Evolutionary conservation across 2,113 vertebrate genomes (phyloP).

Genomic region (Sprattus sprattus): DNA sequence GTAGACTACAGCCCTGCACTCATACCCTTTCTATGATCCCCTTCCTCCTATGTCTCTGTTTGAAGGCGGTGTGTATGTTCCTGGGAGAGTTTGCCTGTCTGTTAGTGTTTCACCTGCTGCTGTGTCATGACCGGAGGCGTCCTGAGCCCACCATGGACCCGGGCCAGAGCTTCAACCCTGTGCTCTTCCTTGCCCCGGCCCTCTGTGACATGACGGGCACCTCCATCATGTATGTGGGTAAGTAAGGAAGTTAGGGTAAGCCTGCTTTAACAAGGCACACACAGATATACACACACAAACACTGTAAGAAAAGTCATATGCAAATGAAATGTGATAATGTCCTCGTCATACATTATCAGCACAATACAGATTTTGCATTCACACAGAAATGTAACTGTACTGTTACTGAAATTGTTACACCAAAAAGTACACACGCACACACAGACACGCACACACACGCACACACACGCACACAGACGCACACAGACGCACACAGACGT

Average conservation of each 20-base stretch:
- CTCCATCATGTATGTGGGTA: slow-evolving; percentile 94
- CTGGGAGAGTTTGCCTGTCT: slow-evolving; percentile 88
- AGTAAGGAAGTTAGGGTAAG: slow-evolving; percentile 56
- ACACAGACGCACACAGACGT: too few relatives aligned
- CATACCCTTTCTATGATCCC: too few relatives aligned
- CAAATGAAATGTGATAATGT: too few relatives aligned
- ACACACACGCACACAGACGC: too few relatives aligned
- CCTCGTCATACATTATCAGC: too few relatives aligned
- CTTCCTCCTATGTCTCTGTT: neutral
- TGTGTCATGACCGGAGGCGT: slow-evolving; percentile 67
- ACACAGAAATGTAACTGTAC: too few relatives aligned
- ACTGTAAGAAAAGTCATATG: neutral
- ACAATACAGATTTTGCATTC: too few relatives aligned
- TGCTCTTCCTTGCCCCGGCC: slow-evolving; percentile 88
- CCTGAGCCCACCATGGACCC: slow-evolving; percentile 69
- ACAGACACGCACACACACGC: too few relatives aligned
- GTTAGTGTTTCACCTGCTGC: slow-evolving; percentile 79
- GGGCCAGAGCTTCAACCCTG: slow-evolving; percentile 76
- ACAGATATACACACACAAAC: neutral
- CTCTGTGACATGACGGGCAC: slow-evolving; percentile 91
- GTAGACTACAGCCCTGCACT: too few relatives aligned
- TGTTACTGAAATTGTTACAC: too few relatives aligned
- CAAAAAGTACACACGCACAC: too few relatives aligned
- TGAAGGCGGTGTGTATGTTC: slow-evolving; percentile 90
- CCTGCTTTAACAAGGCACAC: neutral